These are phyloP conservation scores for Metopolophium dirhodum DNA, from an alignment of 1,140 invertebrate species.

Conservation along the genomic window DNA sequence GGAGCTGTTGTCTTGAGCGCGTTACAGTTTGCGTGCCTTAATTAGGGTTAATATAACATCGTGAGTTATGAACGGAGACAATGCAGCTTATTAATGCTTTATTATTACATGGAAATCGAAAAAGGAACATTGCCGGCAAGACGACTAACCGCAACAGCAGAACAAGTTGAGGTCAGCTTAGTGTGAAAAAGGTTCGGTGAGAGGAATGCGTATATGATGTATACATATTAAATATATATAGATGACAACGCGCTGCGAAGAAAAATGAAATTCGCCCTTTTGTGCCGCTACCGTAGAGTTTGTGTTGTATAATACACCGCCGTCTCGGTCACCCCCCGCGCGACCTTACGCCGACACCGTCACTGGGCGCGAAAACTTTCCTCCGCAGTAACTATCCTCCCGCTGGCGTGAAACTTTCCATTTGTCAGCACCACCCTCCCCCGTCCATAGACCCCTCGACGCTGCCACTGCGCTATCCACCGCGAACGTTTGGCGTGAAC, in stretches of 20 bases:
- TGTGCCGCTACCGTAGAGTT: not conserved
- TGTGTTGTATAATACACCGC: not conserved
- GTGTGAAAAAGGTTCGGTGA: not conserved
- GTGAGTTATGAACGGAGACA: not conserved
- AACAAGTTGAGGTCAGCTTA: not conserved
- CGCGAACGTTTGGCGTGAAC: not conserved
- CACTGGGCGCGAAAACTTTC: not conserved
- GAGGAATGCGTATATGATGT: not conserved
- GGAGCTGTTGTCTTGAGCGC: not conserved
- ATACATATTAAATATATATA: conserved; percentile 4
- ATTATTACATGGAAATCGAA: not conserved
- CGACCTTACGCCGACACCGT: not conserved
- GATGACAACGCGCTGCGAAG: not conserved
- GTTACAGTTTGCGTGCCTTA: not conserved
- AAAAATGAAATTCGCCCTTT: conserved; percentile 4
- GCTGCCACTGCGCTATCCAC: too few relatives aligned
- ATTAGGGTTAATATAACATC: not conserved
- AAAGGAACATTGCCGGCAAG: not conserved
- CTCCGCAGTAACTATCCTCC: not conserved
- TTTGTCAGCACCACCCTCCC: not conserved
- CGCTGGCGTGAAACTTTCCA: not conserved
- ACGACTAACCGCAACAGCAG: not conserved
- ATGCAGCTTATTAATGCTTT: not conserved
- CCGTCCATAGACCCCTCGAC: not conserved
- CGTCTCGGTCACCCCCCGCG: not conserved